Evolutionary conservation across 2,797 vertebrate species (phyloP).

Genomic region (Betta splendens): DNA sequence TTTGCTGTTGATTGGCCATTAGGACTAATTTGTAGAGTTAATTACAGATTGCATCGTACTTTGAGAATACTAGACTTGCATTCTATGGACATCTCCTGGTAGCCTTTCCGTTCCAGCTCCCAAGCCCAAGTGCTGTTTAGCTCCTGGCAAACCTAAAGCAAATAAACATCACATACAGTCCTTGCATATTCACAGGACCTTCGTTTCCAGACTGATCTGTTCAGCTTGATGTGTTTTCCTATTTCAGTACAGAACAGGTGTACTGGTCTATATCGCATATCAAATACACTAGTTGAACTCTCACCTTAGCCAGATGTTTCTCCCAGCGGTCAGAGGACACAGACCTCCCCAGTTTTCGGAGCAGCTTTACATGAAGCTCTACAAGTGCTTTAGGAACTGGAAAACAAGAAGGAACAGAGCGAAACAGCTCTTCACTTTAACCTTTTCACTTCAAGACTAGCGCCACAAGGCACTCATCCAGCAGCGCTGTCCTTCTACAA

Average conservation of each 20-base stretch:
- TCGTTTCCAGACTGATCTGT: not conserved
- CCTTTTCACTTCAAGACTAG: not conserved
- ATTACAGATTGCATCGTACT: conserved; percentile 74
- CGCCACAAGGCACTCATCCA: not conserved
- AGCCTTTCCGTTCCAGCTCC: conserved; percentile 98
- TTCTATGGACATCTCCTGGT: conserved; percentile 93
- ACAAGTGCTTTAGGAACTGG: conserved; percentile 93
- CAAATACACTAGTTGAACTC: conserved; percentile 2
- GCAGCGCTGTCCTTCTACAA: too few species aligned
- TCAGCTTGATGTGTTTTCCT: not conserved
- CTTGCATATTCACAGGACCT: not conserved
- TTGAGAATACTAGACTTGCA: conserved; percentile 96
- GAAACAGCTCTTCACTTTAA: not conserved
- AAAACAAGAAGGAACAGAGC: conserved; percentile 30
- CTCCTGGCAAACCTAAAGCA: conserved; percentile 92
- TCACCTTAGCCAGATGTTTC: conserved; percentile 96
- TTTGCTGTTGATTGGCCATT: not conserved
- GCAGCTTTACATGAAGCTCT: conserved; percentile 97
- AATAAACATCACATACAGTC: conserved; percentile 13
- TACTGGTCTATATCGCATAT: not conserved
- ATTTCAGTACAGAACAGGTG: not conserved
- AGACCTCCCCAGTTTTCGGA: conserved; percentile 95
- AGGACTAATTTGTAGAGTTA: not conserved
- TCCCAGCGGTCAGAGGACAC: conserved; percentile 97
- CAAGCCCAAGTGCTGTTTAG: conserved; percentile 98